phyloP scores from a whole-genome alignment of 2,888 invertebrate species.

The Drosophila paramelanica region DNA sequence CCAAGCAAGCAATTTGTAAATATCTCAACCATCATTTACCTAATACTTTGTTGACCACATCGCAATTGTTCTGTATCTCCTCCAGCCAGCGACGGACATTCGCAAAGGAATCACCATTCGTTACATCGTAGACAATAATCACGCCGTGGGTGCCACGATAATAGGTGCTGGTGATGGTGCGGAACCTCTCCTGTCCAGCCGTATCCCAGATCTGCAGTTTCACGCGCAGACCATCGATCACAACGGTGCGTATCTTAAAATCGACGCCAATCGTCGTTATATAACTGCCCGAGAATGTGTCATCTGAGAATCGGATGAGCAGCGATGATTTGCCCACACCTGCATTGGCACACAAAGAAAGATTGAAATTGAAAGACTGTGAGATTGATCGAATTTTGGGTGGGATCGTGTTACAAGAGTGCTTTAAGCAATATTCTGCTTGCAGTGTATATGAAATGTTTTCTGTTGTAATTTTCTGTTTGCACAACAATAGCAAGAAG shows the following conservation, averaged over 20 bases:
- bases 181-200: constrained; percentile 97
- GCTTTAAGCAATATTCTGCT: constrained; percentile 5
- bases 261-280: constrained; percentile 99
- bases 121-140: constrained; percentile 99
- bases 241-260: constrained; percentile 99
- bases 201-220: constrained; percentile 99
- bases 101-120: constrained; percentile 99
- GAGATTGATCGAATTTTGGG: neutral
- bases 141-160: constrained; percentile 99
- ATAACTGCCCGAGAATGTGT: constrained; percentile 98
- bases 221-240: constrained; percentile 94
- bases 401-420: neutral
- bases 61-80: constrained; percentile 99
- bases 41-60: constrained; percentile 98
- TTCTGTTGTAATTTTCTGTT: constrained; percentile 23
- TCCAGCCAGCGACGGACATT: constrained; percentile 99
- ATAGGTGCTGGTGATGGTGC: constrained; percentile 99
- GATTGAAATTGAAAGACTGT: neutral
- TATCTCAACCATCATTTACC: constrained; percentile 87
- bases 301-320: constrained; percentile 98
- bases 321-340: constrained; percentile 99
- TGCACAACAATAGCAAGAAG: constrained; percentile 6
- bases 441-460: constrained; percentile 11
- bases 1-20: neutral
- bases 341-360: constrained; percentile 85